phyloP scores from a whole-genome alignment of 2,888 invertebrate genomes.

The Drosophila kuntzei region DNA sequence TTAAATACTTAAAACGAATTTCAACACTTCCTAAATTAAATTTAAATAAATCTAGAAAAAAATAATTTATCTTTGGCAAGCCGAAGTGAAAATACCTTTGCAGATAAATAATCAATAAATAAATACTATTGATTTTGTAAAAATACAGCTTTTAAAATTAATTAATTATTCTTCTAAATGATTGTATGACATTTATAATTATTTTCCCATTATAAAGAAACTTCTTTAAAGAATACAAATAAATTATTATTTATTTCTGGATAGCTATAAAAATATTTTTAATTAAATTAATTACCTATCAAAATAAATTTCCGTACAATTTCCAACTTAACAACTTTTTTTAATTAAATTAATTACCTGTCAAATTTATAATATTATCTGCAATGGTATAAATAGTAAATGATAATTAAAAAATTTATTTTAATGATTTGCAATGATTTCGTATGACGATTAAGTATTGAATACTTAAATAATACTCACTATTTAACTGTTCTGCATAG shows the following conservation, averaged over 20 bases:
- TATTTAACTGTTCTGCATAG: conserved; percentile 33
- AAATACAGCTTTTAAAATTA: too few relatives aligned
- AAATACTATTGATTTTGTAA: too few relatives aligned
- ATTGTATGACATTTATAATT: too few relatives aligned
- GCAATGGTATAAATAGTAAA: background rate
- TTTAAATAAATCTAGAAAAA: background rate
- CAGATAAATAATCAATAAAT: too few relatives aligned
- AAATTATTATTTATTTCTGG: background rate
- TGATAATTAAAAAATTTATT: background rate
- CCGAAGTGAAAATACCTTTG: background rate
- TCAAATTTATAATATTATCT: background rate
- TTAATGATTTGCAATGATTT: background rate
- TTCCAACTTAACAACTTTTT: too few relatives aligned
- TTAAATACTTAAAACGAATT: conserved; percentile 19
- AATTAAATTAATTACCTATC: too few relatives aligned
- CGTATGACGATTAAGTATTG: background rate
- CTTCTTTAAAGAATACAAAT: background rate
- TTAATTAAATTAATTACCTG: too few relatives aligned
- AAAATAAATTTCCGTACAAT: too few relatives aligned
- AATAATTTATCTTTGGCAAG: background rate
- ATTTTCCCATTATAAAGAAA: background rate
- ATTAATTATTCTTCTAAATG: too few relatives aligned
- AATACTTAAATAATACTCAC: conserved; percentile 25
- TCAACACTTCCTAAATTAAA: conserved; percentile 45
- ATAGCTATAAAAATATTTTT: too few relatives aligned